These are phyloP conservation scores for Brachypterus glaber DNA, from an alignment of 2,888 invertebrate species.

Conservation along the genomic window DNA sequence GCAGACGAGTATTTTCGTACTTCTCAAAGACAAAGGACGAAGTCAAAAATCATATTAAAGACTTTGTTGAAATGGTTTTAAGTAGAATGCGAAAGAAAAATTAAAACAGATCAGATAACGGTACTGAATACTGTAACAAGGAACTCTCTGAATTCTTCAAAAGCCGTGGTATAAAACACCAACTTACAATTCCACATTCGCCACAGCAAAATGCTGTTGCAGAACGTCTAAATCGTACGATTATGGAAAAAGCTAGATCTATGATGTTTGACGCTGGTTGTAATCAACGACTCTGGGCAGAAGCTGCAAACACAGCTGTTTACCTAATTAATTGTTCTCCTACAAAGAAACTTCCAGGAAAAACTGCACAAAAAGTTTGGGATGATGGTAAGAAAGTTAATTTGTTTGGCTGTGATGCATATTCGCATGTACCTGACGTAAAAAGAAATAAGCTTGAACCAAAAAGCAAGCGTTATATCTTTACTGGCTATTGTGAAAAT, in stretches of 20 bases:
- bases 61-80: too few species aligned
- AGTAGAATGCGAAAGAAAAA: too few species aligned
- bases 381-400: conserved; percentile 2
- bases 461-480: too few species aligned
- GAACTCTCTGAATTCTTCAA: too few species aligned
- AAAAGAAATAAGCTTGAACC: conserved; percentile 11
- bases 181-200: conserved; percentile 4
- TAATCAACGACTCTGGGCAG: conserved; percentile 13
- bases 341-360: conserved; percentile 8
- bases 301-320: conserved; percentile 20
- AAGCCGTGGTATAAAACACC: conserved; percentile 6
- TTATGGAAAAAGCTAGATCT: conserved; percentile 20
- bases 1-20: background rate
- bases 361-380: background rate
- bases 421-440: conserved; percentile 9
- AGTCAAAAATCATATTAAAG: background rate
- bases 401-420: conserved; percentile 12
- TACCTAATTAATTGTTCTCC: conserved; percentile 16
- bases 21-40: background rate
- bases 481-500: too few species aligned
- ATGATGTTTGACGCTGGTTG: conserved; percentile 19
- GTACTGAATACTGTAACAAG: too few species aligned
- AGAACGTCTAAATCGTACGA: conserved; percentile 18
- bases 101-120: too few species aligned
- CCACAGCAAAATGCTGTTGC: conserved; percentile 9